Evolutionary conservation across 2,888 invertebrate genomes (phyloP), one percentile per base, ranked within the genome.

Genomic region (Meta bourneti): DNA sequence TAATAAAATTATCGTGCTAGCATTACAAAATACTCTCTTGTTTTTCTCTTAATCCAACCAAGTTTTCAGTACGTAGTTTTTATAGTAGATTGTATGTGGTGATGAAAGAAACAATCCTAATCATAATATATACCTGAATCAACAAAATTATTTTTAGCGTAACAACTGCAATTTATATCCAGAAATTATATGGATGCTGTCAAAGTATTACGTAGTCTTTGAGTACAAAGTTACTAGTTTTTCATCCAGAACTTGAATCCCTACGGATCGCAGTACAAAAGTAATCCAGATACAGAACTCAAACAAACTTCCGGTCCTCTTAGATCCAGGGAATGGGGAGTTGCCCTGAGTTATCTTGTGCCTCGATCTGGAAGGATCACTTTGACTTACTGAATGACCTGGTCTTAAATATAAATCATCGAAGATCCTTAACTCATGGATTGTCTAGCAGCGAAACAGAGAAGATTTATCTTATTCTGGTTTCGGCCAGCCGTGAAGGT

Each of bases 371-470:
- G 61, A 20, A 54, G 20, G 34, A 61, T 20, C 16, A 13, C n/a
- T 54, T 54, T 20, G 54, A 20, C 61, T 86, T 78, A 78, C 75
- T 51, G 78, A 69, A 87, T n/a, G 79, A 51, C 78, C 16, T 8
- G 72, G 79, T 87, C 79, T 79, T 48, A 20, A 87, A 79, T 48
- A 87, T 87, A 87, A 87, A 87, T 87, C 87, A 87, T 87, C 87
- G 51, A 54, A 87, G 87, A 87, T 87, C 72, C 72, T 80, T 87
- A 86, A 86, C 86, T 86, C 78, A 70, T 34, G 69, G 78, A 51
- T 79, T 79, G 78, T 79, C 86, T 52, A 49, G 78, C 79, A 34
- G 20, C 70, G 20, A 54, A 7, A 34, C 49, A 51, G 49, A 19
- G 83, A 9, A 71, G 11, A 49, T 84, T 84, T 84, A 84, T 84